These are phyloP conservation scores for Brienomyrus brachyistius DNA, from an alignment of 2,113 vertebrate species.

Conservation along the genomic window DNA sequence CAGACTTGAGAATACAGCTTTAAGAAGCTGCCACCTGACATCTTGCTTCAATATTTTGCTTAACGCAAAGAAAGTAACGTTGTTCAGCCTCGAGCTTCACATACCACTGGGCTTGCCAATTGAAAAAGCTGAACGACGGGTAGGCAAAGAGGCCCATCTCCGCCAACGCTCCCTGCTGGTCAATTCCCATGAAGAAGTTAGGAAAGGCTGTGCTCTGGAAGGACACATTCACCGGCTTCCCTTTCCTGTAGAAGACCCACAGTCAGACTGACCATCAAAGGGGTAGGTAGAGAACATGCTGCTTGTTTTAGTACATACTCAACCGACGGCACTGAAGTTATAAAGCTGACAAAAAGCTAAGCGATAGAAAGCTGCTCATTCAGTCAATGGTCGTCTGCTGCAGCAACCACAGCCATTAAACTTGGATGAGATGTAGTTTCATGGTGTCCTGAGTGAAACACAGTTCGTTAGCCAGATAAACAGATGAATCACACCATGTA, in stretches of 20 bases:
- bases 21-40: not conserved
- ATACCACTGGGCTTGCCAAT: slow-evolving; percentile 70
- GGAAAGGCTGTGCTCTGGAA: slow-evolving; percentile 64
- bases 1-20: not conserved
- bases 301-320: not conserved
- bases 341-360: not conserved
- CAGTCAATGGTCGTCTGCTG: not conserved
- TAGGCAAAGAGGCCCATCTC: slow-evolving; percentile 67
- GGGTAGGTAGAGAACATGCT: not conserved
- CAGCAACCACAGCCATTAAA: not conserved
- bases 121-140: slow-evolving; percentile 60
- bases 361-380: not conserved
- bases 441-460: not conserved
- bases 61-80: not conserved
- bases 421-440: not conserved
- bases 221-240: slow-evolving; percentile 48
- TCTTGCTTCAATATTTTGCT: too few relatives aligned
- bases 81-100: not conserved
- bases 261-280: slow-evolving; percentile 8
- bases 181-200: slow-evolving; percentile 56
- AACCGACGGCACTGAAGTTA: not conserved
- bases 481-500: not conserved
- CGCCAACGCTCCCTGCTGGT: slow-evolving; percentile 58
- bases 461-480: not conserved
- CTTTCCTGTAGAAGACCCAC: slow-evolving; percentile 39